Evolutionary conservation across 2,888 invertebrate species (phyloP), one percentile per base, ranked within the genome.

Genomic region (Therioaphis trifolii): DNA sequence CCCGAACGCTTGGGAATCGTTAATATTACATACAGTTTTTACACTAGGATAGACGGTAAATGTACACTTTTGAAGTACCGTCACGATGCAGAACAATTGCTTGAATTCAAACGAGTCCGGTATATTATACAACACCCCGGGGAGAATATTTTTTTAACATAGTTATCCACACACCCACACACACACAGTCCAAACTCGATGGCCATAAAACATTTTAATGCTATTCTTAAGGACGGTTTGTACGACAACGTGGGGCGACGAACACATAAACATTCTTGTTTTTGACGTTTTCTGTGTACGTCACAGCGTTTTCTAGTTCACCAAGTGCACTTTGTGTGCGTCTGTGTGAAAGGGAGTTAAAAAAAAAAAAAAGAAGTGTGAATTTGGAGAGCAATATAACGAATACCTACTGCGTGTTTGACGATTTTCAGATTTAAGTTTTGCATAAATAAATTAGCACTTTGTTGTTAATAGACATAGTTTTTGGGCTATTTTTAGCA

Each of bases 201-300:
- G 27, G 55, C 35, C 5, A 78, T 78, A 78, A 78, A 68, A 55
- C 52, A 68, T 68, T 78, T 78, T 68, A 78, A 78, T 68, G 40
- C 2, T 27, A 24, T 78, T 55, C 55, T 68, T 78, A 55, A 40
- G 49, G 27, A 68, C 24, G n/a, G 78, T 55, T 68, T 55, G n/a
- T n/a, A 68, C 52, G 24, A 40, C 14, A 7, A 43, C n/a, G n/a
- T 27, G 9, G 18, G 24, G 24, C 55, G 27, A 55, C 55, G 40
- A 78, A 78, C 40, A n/a, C 52, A 68, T 24, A 78, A 40, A 68
- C 68, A 68, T 78, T 52, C 68, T 78, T 78, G 68, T 2, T 68
- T 78, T 55, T 43, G 68, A 68, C 78, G 7, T 68, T 68, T 68
- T 0, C 2, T 52, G 11, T 24, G 52, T 52, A 55, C 68, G 55